Evolutionary conservation across 2,113 vertebrate genomes (phyloP).

Genomic region (Chiloscyllium plagiosum): DNA sequence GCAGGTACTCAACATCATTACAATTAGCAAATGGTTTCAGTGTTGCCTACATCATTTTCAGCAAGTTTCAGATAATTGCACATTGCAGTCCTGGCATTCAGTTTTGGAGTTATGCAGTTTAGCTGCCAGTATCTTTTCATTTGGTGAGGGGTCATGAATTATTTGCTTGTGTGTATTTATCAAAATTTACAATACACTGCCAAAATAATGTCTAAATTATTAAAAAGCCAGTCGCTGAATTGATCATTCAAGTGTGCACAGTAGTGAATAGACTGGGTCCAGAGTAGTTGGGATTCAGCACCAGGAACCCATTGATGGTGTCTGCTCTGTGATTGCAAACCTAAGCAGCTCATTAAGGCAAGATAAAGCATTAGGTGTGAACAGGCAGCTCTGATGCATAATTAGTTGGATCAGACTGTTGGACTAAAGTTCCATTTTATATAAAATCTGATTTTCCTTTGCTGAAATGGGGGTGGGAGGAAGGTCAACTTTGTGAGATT

Average conservation of each 20-base stretch:
- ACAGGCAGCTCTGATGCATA: background rate
- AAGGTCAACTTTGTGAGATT: background rate
- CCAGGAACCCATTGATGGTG: background rate
- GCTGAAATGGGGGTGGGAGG: background rate
- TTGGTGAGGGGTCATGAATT: background rate
- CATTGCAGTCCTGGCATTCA: background rate
- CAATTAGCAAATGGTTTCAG: background rate
- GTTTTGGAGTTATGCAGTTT: background rate
- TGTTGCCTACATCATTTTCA: background rate
- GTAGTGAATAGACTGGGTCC: background rate
- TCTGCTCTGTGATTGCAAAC: constrained; percentile 15
- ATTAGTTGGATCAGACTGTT: background rate
- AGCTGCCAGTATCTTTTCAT: background rate
- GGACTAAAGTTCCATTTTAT: background rate
- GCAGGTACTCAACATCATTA: background rate
- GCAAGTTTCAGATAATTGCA: background rate
- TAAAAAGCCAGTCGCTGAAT: background rate
- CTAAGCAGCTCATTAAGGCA: background rate
- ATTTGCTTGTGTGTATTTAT: background rate
- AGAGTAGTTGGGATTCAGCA: background rate
- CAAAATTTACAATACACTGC: background rate
- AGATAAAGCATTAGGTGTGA: background rate
- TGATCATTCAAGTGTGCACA: background rate
- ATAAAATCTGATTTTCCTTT: background rate
- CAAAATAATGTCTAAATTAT: background rate